Conservation (phyloP, 2,113 vertebrate genomes). For the Ramphastos sulfuratus region DNA sequence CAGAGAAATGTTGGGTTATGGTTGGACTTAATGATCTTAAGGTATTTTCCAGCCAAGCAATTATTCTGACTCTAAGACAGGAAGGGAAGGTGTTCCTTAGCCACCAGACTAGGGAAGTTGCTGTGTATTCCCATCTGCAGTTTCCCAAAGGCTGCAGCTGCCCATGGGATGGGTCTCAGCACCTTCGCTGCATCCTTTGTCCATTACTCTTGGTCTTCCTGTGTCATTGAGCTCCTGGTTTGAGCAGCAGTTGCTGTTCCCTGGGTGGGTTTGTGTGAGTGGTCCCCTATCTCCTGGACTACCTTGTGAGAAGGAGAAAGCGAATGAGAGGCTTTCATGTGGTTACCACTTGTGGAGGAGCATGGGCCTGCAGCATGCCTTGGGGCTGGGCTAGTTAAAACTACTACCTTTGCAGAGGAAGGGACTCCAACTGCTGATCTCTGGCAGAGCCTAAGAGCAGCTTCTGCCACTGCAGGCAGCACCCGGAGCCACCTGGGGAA, state of each 20-base stretch:
- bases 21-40: too few species aligned
- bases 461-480: background rate
- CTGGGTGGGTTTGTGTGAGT: background rate
- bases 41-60: too few species aligned
- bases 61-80: background rate
- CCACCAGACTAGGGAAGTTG: background rate
- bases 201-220: background rate
- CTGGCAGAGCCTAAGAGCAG: background rate
- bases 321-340: background rate
- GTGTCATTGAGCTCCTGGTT: background rate
- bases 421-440: background rate
- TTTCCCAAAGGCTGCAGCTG: background rate
- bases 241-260: background rate
- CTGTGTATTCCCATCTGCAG: background rate
- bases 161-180: background rate
- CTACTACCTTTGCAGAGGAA: background rate
- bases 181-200: background rate
- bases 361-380: rapidly evolving
- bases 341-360: background rate
- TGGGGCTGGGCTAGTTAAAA: background rate
- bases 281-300: background rate
- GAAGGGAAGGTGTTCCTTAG: background rate
- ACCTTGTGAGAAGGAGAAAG: background rate
- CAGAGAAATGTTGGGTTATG: too few species aligned
- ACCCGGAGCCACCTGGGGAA: background rate